Conservation (phyloP, 23 tunicate species). For the Diplosoma virens region DNA sequence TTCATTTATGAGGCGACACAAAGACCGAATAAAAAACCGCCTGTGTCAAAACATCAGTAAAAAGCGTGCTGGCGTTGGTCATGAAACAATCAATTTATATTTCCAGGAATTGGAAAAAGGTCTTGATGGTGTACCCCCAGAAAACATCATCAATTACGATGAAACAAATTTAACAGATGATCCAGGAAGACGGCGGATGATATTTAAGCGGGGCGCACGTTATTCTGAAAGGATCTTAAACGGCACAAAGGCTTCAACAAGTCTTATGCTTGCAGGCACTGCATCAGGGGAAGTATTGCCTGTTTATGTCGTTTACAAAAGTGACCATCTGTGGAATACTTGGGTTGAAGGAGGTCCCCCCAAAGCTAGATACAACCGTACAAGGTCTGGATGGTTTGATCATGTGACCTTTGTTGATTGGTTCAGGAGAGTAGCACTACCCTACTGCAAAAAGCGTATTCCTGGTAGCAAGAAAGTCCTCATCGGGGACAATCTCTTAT, state of each 20-base stretch:
- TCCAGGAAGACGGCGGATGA: slow-evolving; percentile 12
- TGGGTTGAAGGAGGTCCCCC: slow-evolving; percentile 43
- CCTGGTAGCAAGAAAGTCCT: slow-evolving; percentile 19
- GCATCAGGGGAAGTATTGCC: slow-evolving; percentile 27
- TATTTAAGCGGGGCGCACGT: slow-evolving; percentile 4
- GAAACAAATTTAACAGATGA: slow-evolving; percentile 44
- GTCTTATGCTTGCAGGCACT: slow-evolving; percentile 39
- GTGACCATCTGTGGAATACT: slow-evolving; percentile 27
- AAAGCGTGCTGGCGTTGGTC: no score
- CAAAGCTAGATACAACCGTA: slow-evolving; percentile 34
- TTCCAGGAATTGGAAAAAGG: slow-evolving; percentile 2
- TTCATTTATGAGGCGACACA: background rate
- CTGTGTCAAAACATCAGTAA: slow-evolving; percentile 4
- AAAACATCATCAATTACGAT: slow-evolving; percentile 29
- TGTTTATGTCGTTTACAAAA: slow-evolving; percentile 4
- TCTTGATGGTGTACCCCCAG: background rate
- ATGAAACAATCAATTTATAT: no score
- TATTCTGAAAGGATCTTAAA: slow-evolving; percentile 25
- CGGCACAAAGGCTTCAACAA: slow-evolving; percentile 10
- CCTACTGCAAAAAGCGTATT: slow-evolving; percentile 6
- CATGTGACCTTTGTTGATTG: slow-evolving; percentile 17
- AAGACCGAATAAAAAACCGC: background rate
- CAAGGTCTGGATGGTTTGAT: slow-evolving; percentile 43
- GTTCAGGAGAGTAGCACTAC: slow-evolving; percentile 19
- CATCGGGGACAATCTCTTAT: slow-evolving; percentile 15